Conservation (phyloP, 1,140 invertebrate species). For the Plutomurus gul region DNA sequence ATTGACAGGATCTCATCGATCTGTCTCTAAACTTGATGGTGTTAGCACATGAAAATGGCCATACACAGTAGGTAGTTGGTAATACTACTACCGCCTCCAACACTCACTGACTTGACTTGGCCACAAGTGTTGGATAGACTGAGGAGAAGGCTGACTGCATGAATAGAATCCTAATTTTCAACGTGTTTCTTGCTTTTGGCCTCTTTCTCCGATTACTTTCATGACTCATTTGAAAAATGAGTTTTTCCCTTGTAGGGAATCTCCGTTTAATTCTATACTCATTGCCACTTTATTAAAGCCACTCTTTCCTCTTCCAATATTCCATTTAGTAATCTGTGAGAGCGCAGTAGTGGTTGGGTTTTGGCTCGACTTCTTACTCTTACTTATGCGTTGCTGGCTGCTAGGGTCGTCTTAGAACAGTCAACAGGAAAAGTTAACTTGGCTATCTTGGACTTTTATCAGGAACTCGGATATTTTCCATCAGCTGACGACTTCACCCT, state of each 20-base stretch:
- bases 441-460: conserved; percentile 15
- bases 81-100: no score
- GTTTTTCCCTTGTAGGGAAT: conserved; percentile 15
- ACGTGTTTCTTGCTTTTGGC: conserved; percentile 3
- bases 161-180: conserved; percentile 22
- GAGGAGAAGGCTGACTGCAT: not conserved
- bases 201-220: conserved; percentile 25
- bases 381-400: no score
- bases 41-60: no score
- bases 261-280: not conserved
- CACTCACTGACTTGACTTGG: no score
- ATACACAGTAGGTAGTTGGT: no score
- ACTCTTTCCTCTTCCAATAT: not conserved
- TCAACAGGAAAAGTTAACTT: conserved; percentile 8
- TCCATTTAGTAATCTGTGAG: no score
- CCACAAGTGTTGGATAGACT: not conserved
- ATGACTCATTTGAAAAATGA: conserved; percentile 30
- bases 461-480: not conserved
- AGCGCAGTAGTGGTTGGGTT: no score
- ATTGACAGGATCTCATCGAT: no score
- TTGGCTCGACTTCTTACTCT: no score
- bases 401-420: not conserved
- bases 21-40: no score
- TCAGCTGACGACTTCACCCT: not conserved
- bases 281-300: conserved; percentile 20